Percentiles rank a stretch among this genome's conserved stretches.
Evolutionary conservation across 2,888 invertebrate genomes (phyloP).

Genomic region (Pseudoips prasinana): DNA sequence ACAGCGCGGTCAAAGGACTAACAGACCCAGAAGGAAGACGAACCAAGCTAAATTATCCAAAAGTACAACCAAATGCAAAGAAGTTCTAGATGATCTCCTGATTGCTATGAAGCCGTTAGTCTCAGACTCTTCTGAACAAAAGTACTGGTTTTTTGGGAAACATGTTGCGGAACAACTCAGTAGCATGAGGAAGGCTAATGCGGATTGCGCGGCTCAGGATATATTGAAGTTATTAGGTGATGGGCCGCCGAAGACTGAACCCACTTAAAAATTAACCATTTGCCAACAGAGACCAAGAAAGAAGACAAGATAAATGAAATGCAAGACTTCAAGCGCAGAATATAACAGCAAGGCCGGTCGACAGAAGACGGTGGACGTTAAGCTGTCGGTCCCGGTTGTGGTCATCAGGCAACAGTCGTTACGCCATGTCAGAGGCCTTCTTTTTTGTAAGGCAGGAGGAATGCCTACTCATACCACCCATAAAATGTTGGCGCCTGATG

Average conservation of each 20-base stretch:
- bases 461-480: no score
- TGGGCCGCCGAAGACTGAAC: slow-evolving; percentile 12
- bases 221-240: slow-evolving; percentile 49
- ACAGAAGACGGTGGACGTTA: no score
- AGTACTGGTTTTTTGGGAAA: slow-evolving; percentile 64
- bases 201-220: slow-evolving; percentile 50
- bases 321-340: no score
- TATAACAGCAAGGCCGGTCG: no score
- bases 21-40: slow-evolving; percentile 49
- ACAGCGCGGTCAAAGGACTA: slow-evolving; percentile 53
- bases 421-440: no score
- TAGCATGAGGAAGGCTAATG: slow-evolving; percentile 55
- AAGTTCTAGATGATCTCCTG: slow-evolving; percentile 57
- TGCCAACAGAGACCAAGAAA: no score
- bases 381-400: no score
- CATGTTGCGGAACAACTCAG: slow-evolving; percentile 63
- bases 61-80: slow-evolving; percentile 46
- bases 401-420: no score
- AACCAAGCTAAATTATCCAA: slow-evolving; percentile 20
- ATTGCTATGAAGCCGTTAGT: slow-evolving; percentile 58
- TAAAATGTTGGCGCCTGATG: no score
- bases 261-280: no score
- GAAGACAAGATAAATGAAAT: no score
- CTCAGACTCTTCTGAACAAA: slow-evolving; percentile 27
- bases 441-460: no score